Percentiles rank a stretch among this genome's conserved stretches.
Evolutionary conservation across 2,797 vertebrate species (phyloP).

Genomic region (Buceros bicornis): DNA sequence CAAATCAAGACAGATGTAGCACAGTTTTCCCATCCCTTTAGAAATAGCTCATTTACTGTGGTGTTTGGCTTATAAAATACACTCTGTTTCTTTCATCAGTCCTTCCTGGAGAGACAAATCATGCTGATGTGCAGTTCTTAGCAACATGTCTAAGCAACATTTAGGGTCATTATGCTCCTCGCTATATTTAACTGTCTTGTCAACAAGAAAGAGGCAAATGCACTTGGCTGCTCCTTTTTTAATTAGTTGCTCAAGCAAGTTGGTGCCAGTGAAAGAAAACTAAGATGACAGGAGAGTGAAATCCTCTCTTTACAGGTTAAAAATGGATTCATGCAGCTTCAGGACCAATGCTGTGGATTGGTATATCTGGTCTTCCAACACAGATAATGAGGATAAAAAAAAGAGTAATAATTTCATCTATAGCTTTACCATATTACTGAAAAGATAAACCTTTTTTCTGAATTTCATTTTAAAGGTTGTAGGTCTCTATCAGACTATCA

Average conservation of each 20-base stretch:
- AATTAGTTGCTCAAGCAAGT: not conserved
- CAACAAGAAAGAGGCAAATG: not conserved
- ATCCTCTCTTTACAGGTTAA: not conserved
- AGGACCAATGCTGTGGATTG: not conserved
- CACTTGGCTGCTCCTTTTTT: not conserved
- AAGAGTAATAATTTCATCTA: not conserved
- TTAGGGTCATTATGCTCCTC: not conserved
- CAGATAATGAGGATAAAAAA: not conserved
- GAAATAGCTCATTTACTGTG: not conserved
- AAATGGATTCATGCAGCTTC: not conserved
- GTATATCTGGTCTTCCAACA: not conserved
- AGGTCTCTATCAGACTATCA: not conserved
- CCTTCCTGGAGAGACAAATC: not conserved
- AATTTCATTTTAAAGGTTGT: not conserved
- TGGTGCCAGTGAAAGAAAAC: not conserved
- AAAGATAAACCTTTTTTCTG: not conserved
- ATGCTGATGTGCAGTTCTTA: not conserved
- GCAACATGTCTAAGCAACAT: not conserved
- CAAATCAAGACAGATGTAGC: not conserved
- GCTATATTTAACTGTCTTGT: not conserved
- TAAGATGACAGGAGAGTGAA: not conserved
- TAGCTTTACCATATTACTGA: not conserved
- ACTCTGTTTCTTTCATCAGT: not conserved
- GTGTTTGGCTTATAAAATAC: not conserved
- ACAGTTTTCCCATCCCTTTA: not conserved